These are phyloP conservation scores for Dasypogon diadema DNA, from an alignment of 2,888 invertebrate species.

Conservation along the genomic window DNA sequence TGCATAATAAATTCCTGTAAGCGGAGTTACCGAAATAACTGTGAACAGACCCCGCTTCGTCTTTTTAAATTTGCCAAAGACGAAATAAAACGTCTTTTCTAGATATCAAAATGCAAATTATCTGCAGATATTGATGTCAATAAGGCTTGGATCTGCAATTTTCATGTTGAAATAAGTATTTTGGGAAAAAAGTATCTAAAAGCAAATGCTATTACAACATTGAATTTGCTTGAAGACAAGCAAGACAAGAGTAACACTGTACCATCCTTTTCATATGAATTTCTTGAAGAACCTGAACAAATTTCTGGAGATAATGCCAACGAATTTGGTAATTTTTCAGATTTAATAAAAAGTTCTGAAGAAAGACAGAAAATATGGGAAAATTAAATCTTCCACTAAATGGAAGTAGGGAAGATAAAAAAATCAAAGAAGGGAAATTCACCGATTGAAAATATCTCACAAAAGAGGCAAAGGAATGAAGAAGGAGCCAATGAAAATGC, in stretches of 20 bases:
- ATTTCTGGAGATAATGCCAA: no score
- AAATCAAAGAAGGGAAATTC: no score
- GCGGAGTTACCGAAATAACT: no score
- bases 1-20: no score
- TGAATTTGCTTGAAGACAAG: background rate
- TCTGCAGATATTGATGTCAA: background rate
- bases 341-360: no score
- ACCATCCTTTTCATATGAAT: background rate
- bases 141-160: background rate
- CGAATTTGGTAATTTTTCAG: no score
- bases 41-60: background rate
- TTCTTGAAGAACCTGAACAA: no score
- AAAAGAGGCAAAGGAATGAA: no score
- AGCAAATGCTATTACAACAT: background rate
- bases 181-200: background rate
- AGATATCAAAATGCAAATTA: background rate
- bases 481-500: no score
- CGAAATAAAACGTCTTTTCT: background rate
- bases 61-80: conserved; percentile 1
- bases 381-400: background rate
- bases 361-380: background rate
- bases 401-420: background rate
- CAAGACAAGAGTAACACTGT: background rate
- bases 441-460: no score
- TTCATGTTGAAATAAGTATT: background rate